phyloP scores from a whole-genome alignment of 2,797 vertebrate species.

The Glossophaga mutica region DNA sequence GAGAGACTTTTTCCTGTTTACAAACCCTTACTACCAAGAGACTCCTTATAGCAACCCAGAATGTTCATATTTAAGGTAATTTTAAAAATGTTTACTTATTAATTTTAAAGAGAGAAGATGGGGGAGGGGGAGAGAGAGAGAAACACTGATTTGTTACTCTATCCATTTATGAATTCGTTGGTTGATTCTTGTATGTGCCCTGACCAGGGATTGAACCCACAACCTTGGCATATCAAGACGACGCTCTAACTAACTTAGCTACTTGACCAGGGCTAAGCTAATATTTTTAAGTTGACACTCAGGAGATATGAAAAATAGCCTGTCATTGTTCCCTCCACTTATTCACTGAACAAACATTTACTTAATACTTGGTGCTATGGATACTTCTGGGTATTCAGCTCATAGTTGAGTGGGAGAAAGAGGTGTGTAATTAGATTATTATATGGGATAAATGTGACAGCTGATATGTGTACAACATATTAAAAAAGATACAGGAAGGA shows the following conservation, averaged over 20 bases:
- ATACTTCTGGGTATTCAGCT: not conserved
- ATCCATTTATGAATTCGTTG: not conserved
- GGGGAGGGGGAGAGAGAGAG: not conserved
- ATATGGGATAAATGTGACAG: not conserved
- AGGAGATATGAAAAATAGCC: not conserved
- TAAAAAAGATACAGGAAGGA: constrained; percentile 1
- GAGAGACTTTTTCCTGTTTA: not conserved
- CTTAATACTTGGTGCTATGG: not conserved
- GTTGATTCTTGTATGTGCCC: not conserved
- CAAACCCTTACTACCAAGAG: constrained; percentile 26
- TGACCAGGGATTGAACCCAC: not conserved
- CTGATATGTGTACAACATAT: not conserved
- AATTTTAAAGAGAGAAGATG: not conserved
- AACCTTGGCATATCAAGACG: not conserved
- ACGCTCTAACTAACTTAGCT: not conserved
- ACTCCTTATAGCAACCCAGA: not conserved
- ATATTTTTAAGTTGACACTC: constrained; percentile 1
- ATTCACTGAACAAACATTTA: constrained; percentile 33
- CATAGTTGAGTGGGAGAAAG: not conserved
- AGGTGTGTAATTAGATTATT: not conserved
- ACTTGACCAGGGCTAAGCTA: not conserved
- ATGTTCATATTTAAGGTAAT: constrained; percentile 34
- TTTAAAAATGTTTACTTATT: not conserved
- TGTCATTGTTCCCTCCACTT: constrained; percentile 2
- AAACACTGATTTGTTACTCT: not conserved